phyloP scores from a whole-genome alignment of 2,113 vertebrate genomes.

The Phodopus roborovskii region DNA sequence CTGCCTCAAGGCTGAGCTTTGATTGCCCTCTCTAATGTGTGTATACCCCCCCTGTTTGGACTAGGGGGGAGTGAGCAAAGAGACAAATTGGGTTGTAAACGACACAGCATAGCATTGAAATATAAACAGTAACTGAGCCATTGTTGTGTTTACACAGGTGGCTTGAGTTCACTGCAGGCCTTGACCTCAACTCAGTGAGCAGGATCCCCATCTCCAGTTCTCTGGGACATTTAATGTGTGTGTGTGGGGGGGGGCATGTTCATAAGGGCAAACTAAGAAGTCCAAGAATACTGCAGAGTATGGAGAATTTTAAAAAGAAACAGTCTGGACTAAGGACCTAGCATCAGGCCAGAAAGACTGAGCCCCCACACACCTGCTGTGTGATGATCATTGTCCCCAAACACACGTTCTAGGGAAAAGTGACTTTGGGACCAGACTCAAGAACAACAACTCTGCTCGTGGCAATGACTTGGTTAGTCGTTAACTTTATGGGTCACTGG shows the following conservation, averaged over 20 bases:
- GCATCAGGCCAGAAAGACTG: not conserved
- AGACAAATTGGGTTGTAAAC: conserved; percentile 64
- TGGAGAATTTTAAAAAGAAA: conserved; percentile 44
- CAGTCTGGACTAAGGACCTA: not conserved
- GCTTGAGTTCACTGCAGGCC: not conserved
- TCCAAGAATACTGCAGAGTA: not conserved
- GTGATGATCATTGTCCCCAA: conserved; percentile 17
- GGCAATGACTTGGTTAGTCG: conserved; percentile 70
- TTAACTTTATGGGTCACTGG: conserved; percentile 77
- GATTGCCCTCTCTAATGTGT: not conserved
- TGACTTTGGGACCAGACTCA: not conserved
- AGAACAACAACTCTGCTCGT: conserved; percentile 57
- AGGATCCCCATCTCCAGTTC: not conserved
- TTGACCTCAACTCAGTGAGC: not conserved
- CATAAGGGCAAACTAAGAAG: not conserved
- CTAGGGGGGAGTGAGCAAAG: not conserved
- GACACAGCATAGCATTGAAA: conserved; percentile 24
- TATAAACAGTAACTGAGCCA: conserved; percentile 9
- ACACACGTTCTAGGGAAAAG: not conserved
- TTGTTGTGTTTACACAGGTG: conserved; percentile 60
- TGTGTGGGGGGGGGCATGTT: not conserved
- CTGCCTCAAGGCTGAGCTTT: not conserved
- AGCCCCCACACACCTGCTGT: not conserved
- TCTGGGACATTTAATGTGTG: not conserved
- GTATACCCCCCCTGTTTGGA: not conserved